Conservation (phyloP, 2,888 invertebrate genomes). For the Orthosia gothica region DNA sequence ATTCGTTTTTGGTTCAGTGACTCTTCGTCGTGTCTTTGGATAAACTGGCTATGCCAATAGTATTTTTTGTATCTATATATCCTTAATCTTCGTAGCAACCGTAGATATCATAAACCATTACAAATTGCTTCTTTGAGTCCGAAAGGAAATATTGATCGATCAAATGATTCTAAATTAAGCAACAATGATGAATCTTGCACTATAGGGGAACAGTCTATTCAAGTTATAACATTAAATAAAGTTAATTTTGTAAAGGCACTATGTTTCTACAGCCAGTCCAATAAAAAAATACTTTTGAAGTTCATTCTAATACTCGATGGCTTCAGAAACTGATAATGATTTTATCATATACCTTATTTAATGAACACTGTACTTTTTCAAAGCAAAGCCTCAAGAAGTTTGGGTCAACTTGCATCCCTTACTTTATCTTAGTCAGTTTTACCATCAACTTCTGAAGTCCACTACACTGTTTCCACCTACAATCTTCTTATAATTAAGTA, state of each 20-base stretch:
- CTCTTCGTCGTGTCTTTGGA: constrained; percentile 17
- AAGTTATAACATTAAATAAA: neutral
- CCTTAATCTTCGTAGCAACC: neutral
- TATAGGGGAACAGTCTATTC: constrained; percentile 15
- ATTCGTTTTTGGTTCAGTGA: constrained; percentile 34
- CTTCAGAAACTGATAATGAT: neutral
- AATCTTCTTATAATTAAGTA: neutral
- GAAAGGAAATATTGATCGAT: neutral
- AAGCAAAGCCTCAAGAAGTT: constrained; percentile 9
- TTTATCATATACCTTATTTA: neutral
- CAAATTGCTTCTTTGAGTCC: neutral
- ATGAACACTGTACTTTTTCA: neutral
- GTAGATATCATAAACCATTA: neutral
- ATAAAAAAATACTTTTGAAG: neutral
- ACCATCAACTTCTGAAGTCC: neutral
- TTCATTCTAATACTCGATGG: too few relatives aligned
- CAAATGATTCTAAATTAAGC: neutral
- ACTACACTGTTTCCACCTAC: neutral
- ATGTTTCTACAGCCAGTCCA: neutral
- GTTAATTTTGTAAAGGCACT: neutral
- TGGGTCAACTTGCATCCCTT: neutral
- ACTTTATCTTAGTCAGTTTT: neutral
- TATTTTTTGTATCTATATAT: neutral
- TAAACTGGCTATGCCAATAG: neutral
- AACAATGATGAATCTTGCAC: constrained; percentile 11